phyloP scores from a whole-genome alignment of 2,113 vertebrate genomes.

The Pachyramphus minor region DNA sequence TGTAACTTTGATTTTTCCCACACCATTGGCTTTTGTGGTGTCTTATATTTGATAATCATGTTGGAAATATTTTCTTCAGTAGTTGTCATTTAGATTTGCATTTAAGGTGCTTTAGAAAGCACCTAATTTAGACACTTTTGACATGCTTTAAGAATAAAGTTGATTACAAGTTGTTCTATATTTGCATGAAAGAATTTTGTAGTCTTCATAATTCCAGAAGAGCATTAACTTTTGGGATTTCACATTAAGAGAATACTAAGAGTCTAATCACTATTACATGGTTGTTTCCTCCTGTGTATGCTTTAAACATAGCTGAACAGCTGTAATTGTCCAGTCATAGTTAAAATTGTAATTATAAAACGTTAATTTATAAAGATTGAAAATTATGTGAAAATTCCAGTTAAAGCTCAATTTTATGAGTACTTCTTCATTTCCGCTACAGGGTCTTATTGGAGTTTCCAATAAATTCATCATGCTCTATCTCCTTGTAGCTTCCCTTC shows the following conservation, averaged over 20 bases:
- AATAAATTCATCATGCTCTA: background rate
- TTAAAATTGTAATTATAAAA: background rate
- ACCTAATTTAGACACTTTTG: background rate
- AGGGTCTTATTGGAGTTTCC: background rate
- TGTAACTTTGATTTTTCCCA: background rate
- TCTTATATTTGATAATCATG: background rate
- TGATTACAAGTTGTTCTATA: background rate
- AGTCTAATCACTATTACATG: background rate
- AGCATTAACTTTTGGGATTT: background rate
- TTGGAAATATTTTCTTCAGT: background rate
- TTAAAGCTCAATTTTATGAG: background rate
- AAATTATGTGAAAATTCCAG: background rate
- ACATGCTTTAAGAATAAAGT: background rate
- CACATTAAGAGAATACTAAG: background rate
- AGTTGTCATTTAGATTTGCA: background rate
- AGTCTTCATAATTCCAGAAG: background rate
- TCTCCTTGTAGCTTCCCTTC: background rate
- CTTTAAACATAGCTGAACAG: background rate
- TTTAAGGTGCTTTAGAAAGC: background rate
- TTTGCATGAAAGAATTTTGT: background rate
- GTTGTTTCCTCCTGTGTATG: background rate
- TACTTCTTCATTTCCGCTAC: background rate
- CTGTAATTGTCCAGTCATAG: background rate
- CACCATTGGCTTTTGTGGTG: background rate
- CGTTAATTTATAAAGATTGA: background rate